Percentiles rank a stretch among this genome's conserved stretches.
phyloP scores from a whole-genome alignment of 2,888 invertebrate genomes.

The Patella depressa region DNA sequence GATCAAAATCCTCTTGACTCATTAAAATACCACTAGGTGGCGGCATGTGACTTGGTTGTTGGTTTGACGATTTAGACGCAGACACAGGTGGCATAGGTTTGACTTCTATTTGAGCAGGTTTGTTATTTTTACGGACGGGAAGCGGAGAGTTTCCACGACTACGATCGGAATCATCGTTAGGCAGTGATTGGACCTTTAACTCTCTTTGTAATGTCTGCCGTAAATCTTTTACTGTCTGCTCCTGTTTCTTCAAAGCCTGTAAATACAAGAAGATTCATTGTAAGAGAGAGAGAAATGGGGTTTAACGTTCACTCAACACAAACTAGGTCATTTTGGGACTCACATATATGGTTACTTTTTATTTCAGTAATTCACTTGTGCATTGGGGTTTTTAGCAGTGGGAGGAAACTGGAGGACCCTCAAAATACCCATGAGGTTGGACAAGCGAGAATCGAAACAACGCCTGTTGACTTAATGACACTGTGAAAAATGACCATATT shows the following conservation, averaged over 20 bases:
- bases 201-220: conserved; percentile 93
- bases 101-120: conserved; percentile 4
- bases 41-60: background rate
- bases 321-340: too few relatives aligned
- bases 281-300: too few relatives aligned
- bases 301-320: too few relatives aligned
- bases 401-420: too few relatives aligned
- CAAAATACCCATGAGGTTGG: too few relatives aligned
- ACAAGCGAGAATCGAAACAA: too few relatives aligned
- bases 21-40: conserved; percentile 12
- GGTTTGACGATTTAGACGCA: background rate
- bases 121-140: conserved; percentile 22
- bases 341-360: too few relatives aligned
- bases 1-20: conserved; percentile 17
- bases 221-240: conserved; percentile 89
- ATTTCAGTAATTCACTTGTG: too few relatives aligned
- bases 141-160: conserved; percentile 24
- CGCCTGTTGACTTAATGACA: too few relatives aligned
- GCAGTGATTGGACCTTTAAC: conserved; percentile 74
- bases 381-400: too few relatives aligned
- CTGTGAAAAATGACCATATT: too few relatives aligned
- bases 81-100: conserved; percentile 12
- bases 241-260: conserved; percentile 82
- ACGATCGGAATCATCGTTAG: conserved; percentile 68
- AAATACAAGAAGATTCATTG: background rate